These are phyloP conservation scores for Pocota personata DNA, from an alignment of 2,888 invertebrate genomes.

Conservation along the genomic window DNA sequence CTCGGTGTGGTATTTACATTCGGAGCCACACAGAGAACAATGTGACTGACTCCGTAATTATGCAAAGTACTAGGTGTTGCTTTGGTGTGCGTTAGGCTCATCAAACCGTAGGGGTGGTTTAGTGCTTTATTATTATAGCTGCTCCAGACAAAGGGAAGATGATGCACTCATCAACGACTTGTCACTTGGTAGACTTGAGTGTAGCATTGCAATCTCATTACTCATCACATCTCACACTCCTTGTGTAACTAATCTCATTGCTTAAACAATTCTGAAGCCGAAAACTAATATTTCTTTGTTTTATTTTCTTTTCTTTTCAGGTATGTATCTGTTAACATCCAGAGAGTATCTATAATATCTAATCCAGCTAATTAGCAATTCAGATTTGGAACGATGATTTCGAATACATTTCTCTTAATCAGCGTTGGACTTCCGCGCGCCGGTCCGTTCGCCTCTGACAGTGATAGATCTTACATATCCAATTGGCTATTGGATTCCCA, in stretches of 20 bases:
- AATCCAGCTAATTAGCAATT: conserved; percentile 60
- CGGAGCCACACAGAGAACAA: conserved; percentile 5
- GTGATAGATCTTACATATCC: conserved; percentile 53
- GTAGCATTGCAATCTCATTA: background rate
- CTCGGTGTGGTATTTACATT: conserved; percentile 37
- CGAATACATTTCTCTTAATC: conserved; percentile 49
- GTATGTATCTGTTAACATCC: conserved; percentile 37
- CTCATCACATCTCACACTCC: background rate
- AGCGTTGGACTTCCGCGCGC: conserved; percentile 59
- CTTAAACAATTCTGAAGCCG: background rate
- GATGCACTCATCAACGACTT: conserved; percentile 9
- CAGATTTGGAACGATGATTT: conserved; percentile 47
- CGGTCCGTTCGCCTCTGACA: conserved; percentile 51
- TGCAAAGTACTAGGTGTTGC: conserved; percentile 45
- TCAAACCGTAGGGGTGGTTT: background rate
- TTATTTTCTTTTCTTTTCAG: conserved; percentile 49
- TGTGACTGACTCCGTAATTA: conserved; percentile 65
- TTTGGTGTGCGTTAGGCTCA: background rate
- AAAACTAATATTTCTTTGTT: conserved; percentile 32
- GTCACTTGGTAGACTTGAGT: background rate
- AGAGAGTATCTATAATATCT: conserved; percentile 17
- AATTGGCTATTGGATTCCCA: conserved; percentile 54
- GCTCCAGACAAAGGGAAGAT: conserved; percentile 14
- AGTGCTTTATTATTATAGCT: background rate
- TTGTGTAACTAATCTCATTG: conserved; percentile 3